Evolutionary conservation across 2,888 invertebrate species (phyloP), one percentile per base, ranked within the genome.

Genomic region (Atrina japonica): DNA sequence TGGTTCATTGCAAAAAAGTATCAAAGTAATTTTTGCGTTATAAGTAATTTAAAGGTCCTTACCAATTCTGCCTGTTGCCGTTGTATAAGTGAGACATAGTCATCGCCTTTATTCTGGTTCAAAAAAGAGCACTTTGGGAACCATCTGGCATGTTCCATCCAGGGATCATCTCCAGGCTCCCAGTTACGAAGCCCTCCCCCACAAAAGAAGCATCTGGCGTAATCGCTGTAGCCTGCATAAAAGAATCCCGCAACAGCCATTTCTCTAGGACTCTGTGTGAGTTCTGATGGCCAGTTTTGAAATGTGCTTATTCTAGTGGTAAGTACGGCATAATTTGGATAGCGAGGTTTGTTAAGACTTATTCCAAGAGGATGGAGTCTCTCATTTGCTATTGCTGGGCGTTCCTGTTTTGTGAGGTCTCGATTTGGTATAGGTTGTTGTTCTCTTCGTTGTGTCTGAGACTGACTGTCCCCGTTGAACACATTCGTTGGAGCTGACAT

Each of bases 81-180:
- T 23, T 64, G 64, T 21, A 64, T 43, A n/a, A 30, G 23, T 0
- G 43, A 27, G 21, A 67, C 60, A 52, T 53, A 67, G 27, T 60
- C 67, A 9, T 45, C 60, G 5, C 67, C 60, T 45, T 67, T 67
- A 35, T 61, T 67, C 53, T 67, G 60, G 9, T 52, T 50, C 27
- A 67, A 30, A 27, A 41, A 67, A 3, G 40, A 16, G 30, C 67
- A 67, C 29, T 47, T 52, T 9, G 67, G 67, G 30, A 67, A 67
- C 67, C 67, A 67, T 27, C 61, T 23, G 16, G 67, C 67, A 25
- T 67, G 67, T 45, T 67, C 67, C 5, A 18, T 35, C 67, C 67
- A 67, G 3, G 67, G 60, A n/a, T 67, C 67, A n/a, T 67, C 67
- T 21, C 60, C 60, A 14, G 45, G 41, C n/a, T 53, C 53, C 67